A percentile compares a stretch with the other conserved stretches of the same genome.
These are phyloP conservation scores for Gisinianus flammeolus DNA, from an alignment of 2,888 invertebrate species.

Conservation along the genomic window DNA sequence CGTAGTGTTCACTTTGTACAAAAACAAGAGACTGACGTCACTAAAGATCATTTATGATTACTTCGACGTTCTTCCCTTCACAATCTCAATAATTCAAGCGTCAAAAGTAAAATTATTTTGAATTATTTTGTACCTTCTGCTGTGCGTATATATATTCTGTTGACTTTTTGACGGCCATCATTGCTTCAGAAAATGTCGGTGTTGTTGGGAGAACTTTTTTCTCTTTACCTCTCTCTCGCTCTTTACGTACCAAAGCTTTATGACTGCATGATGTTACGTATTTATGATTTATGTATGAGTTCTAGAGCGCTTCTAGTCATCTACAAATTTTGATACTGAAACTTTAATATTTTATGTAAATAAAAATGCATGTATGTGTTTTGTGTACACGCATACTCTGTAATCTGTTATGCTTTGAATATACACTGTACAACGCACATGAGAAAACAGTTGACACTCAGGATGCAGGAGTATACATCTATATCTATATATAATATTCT, in stretches of 20 bases:
- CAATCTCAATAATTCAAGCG: background rate
- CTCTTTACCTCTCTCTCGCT: background rate
- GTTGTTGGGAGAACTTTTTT: background rate
- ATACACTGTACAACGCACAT: background rate
- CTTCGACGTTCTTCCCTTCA: background rate
- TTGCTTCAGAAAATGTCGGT: background rate
- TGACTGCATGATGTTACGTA: background rate
- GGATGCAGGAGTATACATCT: background rate
- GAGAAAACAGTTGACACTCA: background rate
- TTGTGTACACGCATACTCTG: too few species aligned
- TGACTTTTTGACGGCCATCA: background rate
- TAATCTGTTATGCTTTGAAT: too few species aligned
- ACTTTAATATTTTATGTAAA: slow-evolving; percentile 5
- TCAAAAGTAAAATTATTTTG: background rate
- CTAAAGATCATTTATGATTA: slow-evolving; percentile 23
- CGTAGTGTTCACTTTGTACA: background rate
- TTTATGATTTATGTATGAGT: slow-evolving; percentile 6
- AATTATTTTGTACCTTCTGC: background rate
- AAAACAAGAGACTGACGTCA: slow-evolving; percentile 13
- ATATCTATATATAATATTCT: background rate
- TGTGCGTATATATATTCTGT: too few species aligned
- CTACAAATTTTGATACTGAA: background rate
- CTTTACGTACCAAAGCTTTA: background rate
- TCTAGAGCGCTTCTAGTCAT: background rate
- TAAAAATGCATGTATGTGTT: background rate